phyloP scores from a whole-genome alignment of 2,888 invertebrate genomes.

The Glaucopsyche alexis region DNA sequence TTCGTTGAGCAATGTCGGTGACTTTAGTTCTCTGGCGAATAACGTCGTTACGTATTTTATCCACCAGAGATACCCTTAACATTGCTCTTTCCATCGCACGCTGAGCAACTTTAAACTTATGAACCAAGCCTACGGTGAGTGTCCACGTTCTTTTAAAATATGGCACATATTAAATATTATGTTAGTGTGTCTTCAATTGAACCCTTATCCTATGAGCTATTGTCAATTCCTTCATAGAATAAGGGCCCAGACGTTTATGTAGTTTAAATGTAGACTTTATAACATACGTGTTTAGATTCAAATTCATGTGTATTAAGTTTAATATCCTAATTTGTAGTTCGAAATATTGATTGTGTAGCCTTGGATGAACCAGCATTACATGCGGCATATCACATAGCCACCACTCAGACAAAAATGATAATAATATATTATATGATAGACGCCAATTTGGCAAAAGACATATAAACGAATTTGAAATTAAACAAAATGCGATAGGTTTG shows the following conservation, averaged over 20 bases:
- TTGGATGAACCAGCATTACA: background rate
- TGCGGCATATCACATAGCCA: background rate
- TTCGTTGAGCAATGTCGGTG: too few species aligned
- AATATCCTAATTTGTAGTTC: background rate
- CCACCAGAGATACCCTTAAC: too few species aligned
- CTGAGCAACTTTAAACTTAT: too few species aligned
- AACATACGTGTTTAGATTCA: background rate
- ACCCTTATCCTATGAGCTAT: background rate
- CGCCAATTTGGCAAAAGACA: too few species aligned
- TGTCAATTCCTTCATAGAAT: background rate
- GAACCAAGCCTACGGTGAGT: too few species aligned
- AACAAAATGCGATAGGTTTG: too few species aligned
- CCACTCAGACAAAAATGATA: background rate
- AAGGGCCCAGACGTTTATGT: background rate
- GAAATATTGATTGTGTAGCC: background rate
- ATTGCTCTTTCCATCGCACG: too few species aligned
- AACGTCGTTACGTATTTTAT: too few species aligned
- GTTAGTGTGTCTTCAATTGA: background rate
- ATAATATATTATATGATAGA: background rate
- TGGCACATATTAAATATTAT: too few species aligned
- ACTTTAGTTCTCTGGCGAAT: too few species aligned
- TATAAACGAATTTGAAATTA: too few species aligned
- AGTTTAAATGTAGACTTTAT: background rate
- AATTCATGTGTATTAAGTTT: background rate
- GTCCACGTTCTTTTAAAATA: too few species aligned